Evolutionary conservation across 1,140 invertebrate species (phyloP).

Genomic region (Zaprionus ghesquierei): DNA sequence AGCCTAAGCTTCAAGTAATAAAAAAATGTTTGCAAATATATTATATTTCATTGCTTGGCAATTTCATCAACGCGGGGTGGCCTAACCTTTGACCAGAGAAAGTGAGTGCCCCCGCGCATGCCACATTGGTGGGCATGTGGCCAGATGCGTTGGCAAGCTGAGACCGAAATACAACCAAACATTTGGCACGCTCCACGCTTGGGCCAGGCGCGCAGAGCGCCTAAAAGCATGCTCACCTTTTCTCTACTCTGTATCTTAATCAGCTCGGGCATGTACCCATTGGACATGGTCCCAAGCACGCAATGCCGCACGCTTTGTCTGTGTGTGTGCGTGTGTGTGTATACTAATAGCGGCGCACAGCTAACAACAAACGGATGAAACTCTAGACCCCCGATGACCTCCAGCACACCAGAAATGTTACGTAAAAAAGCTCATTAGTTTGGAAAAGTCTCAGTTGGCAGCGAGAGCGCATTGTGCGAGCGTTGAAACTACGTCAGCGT

Average conservation of each 20-base stretch:
- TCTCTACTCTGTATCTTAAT: constrained; percentile 25
- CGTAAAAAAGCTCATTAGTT: constrained; percentile 60
- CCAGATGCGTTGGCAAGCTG: constrained; percentile 33
- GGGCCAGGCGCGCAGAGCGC: constrained; percentile 70
- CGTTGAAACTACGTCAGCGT: constrained; percentile 44
- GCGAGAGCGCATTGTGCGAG: background rate
- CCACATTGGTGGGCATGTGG: constrained; percentile 21
- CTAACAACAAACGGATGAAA: background rate
- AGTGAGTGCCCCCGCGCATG: background rate
- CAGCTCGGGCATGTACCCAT: constrained; percentile 5
- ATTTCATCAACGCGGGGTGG: too few species aligned
- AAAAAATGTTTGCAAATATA: too few species aligned
- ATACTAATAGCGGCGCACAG: constrained; percentile 41
- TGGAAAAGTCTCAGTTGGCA: constrained; percentile 33
- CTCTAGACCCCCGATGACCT: constrained; percentile 28
- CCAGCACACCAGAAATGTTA: constrained; percentile 42
- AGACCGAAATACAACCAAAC: constrained; percentile 65
- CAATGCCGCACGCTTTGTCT: constrained; percentile 36
- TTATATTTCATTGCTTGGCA: too few species aligned
- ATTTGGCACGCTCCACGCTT: constrained; percentile 71
- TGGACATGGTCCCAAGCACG: constrained; percentile 42
- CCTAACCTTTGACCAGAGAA: background rate
- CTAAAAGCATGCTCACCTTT: constrained; percentile 69
- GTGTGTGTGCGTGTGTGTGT: constrained; percentile 12
- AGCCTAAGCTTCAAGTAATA: too few species aligned